Evolutionary conservation across 2,113 vertebrate species (phyloP).

Genomic region (Cyanoderma ruficeps): DNA sequence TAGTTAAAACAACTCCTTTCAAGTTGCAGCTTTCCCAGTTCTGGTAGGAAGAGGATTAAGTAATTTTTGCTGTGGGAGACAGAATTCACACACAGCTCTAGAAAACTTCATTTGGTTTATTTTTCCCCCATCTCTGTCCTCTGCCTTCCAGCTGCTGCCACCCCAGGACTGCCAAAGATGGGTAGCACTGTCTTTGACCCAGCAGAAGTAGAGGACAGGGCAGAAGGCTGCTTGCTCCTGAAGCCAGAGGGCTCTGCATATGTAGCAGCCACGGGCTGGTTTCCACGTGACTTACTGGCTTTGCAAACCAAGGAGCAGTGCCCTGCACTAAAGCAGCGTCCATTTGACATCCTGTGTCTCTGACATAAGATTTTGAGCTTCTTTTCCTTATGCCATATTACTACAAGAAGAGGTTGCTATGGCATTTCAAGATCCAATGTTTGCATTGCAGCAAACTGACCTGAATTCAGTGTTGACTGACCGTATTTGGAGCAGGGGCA

Average conservation of each 20-base stretch:
- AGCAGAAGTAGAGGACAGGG: neutral
- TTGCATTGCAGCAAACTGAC: neutral
- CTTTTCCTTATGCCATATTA: neutral
- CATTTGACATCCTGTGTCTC: neutral
- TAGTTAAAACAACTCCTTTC: neutral
- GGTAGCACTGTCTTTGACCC: neutral
- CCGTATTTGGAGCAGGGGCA: rapidly evolving
- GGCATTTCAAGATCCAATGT: neutral
- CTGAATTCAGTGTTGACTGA: neutral
- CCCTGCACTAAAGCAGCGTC: neutral
- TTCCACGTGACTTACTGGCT: neutral
- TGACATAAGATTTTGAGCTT: neutral
- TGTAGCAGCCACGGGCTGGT: rapidly evolving
- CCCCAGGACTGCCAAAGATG: neutral
- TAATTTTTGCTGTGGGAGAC: neutral
- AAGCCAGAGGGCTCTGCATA: neutral
- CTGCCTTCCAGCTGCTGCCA: neutral
- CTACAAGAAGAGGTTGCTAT: neutral
- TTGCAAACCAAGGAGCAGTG: neutral
- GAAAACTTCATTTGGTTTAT: neutral
- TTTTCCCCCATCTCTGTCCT: neutral
- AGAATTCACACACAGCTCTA: neutral
- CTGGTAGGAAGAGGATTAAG: neutral
- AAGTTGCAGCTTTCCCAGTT: neutral
- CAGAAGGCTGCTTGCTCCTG: neutral